Base-by-base conservation (phyloP, 2,113 vertebrate genomes). In the Carassius carassius region DNA sequence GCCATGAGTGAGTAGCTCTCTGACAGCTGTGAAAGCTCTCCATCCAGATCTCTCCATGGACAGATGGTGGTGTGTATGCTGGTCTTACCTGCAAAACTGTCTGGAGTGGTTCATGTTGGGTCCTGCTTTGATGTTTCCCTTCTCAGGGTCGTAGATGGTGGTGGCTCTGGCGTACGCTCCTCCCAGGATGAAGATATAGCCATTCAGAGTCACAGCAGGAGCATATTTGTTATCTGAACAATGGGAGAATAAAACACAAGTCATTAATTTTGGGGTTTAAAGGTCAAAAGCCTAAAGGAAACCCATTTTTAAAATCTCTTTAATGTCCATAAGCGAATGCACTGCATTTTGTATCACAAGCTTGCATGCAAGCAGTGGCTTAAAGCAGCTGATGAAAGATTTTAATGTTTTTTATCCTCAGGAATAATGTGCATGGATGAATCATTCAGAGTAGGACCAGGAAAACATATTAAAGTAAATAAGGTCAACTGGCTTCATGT, bases 21-120 rank as follows among this genome's bases (percentile, higher is more conserved):
- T 72, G 19, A 72, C 19, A 72, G 35, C 35, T 41, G 69, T 1
- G 5, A 72, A 41, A 44, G 5, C 41, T 73, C 41, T 74, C 12
- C n/a, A 25, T 25, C n/a, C 44, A 47, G 70, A 47, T 47, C 25
- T 47, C 21, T 16, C n/a, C 21, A 23, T 12, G 21, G 21, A 47
- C 37, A 47, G 70, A 5, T 25, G n/a, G 13, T 44, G 21, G 19
- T 51, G 35, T 69, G 35, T 3, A 9, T 37, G 62, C 25, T 63
- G 70, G 63, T 91, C 94, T 96, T 93, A 99, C 98, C 98, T 99
- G 97, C 98, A 99, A 95, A 98, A 99, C 94, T 99, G 98, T 89
- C 98, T 96, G 54, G 98, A 99, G 94, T 99, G 97, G 90, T 99
- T 99, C 98, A 99, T 99, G 95, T 99, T 99, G 83, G 98, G 97